Evolutionary conservation across 2,113 vertebrate genomes (phyloP).

Genomic region (Notiomystis cincta): DNA sequence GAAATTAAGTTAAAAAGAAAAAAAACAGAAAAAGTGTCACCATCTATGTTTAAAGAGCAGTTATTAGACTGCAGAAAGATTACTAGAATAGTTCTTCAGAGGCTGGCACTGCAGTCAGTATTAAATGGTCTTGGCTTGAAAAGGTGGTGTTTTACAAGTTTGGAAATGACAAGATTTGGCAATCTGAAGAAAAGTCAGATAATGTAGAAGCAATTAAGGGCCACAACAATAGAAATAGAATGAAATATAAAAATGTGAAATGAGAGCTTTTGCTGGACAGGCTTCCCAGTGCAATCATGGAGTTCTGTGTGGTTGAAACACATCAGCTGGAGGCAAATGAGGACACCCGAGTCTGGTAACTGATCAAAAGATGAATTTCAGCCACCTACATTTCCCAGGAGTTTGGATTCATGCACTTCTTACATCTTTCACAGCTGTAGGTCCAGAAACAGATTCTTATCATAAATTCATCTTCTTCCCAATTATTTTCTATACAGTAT

Average conservation of each 20-base stretch:
- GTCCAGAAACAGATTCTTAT: neutral
- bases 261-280: neutral
- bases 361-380: neutral
- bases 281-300: neutral
- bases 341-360: neutral
- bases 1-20: neutral
- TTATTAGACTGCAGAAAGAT: neutral
- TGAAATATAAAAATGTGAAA: neutral
- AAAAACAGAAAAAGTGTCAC: too few relatives aligned
- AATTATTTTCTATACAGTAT: neutral
- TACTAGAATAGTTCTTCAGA: neutral
- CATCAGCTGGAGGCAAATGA: neutral
- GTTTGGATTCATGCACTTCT: neutral
- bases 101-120: neutral
- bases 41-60: neutral
- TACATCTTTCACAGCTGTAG: neutral
- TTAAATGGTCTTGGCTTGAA: neutral
- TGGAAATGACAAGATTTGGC: neutral
- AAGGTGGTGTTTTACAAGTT: neutral
- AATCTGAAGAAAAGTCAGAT: neutral
- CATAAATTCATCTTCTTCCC: neutral
- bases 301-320: neutral
- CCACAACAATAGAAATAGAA: neutral
- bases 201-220: neutral
- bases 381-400: neutral